These are phyloP conservation scores for Stigmatopora nigra DNA, from an alignment of 2,113 vertebrate species.

Conservation along the genomic window DNA sequence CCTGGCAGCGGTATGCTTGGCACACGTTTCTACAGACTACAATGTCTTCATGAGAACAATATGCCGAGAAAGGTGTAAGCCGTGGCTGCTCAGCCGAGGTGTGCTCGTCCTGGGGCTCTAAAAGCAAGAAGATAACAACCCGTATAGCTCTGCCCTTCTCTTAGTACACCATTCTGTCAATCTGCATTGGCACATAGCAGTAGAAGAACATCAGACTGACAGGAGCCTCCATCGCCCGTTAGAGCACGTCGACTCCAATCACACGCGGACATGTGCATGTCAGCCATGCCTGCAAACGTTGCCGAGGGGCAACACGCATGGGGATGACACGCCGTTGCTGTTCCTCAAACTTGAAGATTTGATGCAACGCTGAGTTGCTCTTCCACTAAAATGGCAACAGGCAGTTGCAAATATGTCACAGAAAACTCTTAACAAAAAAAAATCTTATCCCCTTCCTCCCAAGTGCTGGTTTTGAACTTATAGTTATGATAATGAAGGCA, in stretches of 20 bases:
- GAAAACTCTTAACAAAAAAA: neutral
- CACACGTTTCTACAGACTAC: neutral
- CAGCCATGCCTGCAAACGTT: slow-evolving; percentile 10
- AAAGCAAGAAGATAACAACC: slow-evolving; percentile 38
- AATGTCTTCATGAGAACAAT: slow-evolving; percentile 19
- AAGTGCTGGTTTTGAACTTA: neutral
- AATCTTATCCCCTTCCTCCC: neutral
- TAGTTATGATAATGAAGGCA: slow-evolving; percentile 11
- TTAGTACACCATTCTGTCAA: slow-evolving; percentile 57
- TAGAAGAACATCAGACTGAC: slow-evolving; percentile 74
- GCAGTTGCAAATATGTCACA: too few species aligned
- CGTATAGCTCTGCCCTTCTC: slow-evolving; percentile 35
- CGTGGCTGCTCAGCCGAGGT: slow-evolving; percentile 35
- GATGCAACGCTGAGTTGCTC: neutral
- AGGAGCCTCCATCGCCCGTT: slow-evolving; percentile 55
- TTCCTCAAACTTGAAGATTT: neutral
- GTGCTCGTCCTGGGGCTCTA: slow-evolving; percentile 30
- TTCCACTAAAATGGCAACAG: too few species aligned
- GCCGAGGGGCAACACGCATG: slow-evolving; percentile 25
- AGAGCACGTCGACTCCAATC: slow-evolving; percentile 65
- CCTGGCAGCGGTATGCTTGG: too few species aligned
- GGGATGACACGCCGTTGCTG: slow-evolving; percentile 27
- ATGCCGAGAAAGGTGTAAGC: slow-evolving; percentile 10
- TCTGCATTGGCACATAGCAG: slow-evolving; percentile 49
- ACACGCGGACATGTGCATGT: slow-evolving; percentile 52